Evolutionary conservation across 2,113 vertebrate species (phyloP).

Genomic region (Macrotis lagotis): DNA sequence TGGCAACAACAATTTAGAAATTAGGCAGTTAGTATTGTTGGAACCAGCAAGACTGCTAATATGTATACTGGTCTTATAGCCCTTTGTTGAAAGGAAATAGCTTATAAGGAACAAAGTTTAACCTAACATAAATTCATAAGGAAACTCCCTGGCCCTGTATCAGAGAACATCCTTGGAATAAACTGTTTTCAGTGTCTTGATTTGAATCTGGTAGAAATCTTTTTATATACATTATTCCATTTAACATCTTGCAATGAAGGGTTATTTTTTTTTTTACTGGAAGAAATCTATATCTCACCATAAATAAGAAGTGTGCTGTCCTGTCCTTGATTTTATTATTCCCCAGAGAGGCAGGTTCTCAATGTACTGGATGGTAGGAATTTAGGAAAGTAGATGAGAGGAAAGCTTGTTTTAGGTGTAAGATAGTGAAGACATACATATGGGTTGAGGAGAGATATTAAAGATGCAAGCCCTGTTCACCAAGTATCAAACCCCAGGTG

Average conservation of each 20-base stretch:
- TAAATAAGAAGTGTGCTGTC: slow-evolving; percentile 58
- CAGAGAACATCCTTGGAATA: neutral
- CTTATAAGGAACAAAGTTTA: neutral
- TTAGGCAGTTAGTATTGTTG: neutral
- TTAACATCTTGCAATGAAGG: slow-evolving; percentile 42
- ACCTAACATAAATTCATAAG: slow-evolving; percentile 36
- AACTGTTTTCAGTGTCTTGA: slow-evolving; percentile 30
- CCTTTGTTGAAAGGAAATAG: neutral
- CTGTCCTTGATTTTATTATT: slow-evolving; percentile 49
- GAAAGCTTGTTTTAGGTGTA: slow-evolving; percentile 34
- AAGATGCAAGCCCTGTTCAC: neutral
- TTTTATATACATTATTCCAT: slow-evolving; percentile 39
- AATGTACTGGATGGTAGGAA: slow-evolving; percentile 24
- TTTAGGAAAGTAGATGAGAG: neutral
- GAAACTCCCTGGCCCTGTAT: neutral
- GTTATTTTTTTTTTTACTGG: slow-evolving; percentile 53
- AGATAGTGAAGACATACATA: slow-evolving; percentile 27
- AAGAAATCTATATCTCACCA: slow-evolving; percentile 51
- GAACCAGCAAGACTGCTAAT: neutral
- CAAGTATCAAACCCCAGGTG: neutral
- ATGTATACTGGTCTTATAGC: neutral
- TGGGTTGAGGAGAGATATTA: neutral
- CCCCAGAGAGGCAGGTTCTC: slow-evolving; percentile 44
- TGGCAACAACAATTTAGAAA: rapidly evolving
- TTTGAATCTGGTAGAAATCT: slow-evolving; percentile 56